A percentile compares a stretch with the other conserved stretches of the same genome.
These are phyloP conservation scores for Gymnothorax reevesii DNA, from an alignment of 2,797 vertebrate genomes.

Conservation along the genomic window DNA sequence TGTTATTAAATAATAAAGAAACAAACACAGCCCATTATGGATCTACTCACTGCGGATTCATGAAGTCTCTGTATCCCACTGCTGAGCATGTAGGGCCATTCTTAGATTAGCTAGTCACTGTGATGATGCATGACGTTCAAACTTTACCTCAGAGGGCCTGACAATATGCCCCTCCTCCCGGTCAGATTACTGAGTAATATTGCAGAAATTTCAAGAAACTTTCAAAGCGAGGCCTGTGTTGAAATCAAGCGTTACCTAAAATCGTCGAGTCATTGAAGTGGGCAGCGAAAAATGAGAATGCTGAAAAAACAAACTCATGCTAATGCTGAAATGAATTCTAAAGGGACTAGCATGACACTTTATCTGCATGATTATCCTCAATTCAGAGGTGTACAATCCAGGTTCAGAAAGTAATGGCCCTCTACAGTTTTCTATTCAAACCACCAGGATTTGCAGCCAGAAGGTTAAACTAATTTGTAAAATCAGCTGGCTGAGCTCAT, in stretches of 20 bases:
- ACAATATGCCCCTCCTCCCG: not conserved
- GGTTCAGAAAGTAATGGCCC: too few species aligned
- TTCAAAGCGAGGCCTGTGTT: not conserved
- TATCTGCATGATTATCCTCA: not conserved
- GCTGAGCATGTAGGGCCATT: not conserved
- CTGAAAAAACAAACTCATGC: not conserved
- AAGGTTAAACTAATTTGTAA: too few species aligned
- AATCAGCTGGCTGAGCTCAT: too few species aligned
- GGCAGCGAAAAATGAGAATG: not conserved
- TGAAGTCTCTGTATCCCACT: not conserved
- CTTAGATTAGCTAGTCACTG: not conserved
- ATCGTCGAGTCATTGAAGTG: not conserved
- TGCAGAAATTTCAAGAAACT: not conserved
- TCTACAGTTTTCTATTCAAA: too few species aligned
- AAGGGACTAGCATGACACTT: not conserved
- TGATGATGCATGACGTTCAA: not conserved
- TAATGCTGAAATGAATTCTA: not conserved
- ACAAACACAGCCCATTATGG: not conserved
- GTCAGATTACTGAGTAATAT: not conserved
- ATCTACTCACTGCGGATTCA: not conserved
- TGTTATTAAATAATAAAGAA: too few species aligned
- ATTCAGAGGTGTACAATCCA: too few species aligned
- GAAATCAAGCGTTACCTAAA: slow-evolving; percentile 1
- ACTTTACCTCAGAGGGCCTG: not conserved
- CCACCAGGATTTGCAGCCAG: too few species aligned